phyloP scores from a whole-genome alignment of 2,888 invertebrate genomes.

The Bugula neritina region DNA sequence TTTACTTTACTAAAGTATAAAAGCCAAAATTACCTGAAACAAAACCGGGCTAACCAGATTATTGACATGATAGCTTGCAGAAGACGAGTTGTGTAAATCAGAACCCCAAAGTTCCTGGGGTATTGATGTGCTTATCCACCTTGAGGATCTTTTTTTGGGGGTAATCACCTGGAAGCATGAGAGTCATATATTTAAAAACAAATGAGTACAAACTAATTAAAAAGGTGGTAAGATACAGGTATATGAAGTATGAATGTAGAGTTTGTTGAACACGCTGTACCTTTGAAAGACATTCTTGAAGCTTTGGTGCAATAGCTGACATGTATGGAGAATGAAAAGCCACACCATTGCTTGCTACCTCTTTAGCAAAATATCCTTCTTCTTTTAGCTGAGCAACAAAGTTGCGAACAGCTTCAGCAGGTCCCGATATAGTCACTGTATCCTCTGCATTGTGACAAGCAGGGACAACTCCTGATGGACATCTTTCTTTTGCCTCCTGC shows the following conservation, averaged over 20 bases:
- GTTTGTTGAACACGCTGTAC: too few relatives aligned
- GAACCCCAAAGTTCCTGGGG: conserved; percentile 76
- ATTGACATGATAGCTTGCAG: conserved; percentile 90
- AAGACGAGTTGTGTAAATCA: conserved; percentile 72
- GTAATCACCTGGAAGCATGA: conserved; percentile 65
- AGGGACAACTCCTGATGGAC: conserved; percentile 51
- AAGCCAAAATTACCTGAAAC: conserved; percentile 71
- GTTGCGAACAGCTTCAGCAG: conserved; percentile 56
- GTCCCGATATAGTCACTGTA: conserved; percentile 89
- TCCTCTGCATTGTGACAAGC: conserved; percentile 90
- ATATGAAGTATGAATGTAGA: too few relatives aligned
- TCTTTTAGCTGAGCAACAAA: conserved; percentile 49
- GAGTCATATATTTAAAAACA: too few relatives aligned
- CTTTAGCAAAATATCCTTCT: conserved; percentile 49
- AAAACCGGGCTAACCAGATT: conserved; percentile 87
- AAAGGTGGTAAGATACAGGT: too few relatives aligned
- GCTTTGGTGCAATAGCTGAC: conserved; percentile 45
- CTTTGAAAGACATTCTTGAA: conserved; percentile 44
- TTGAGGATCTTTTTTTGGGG: conserved; percentile 70
- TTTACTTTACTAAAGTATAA: too few relatives aligned
- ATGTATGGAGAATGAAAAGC: conserved; percentile 54
- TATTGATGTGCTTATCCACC: conserved; percentile 91
- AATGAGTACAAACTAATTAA: too few relatives aligned
- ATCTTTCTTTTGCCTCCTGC: conserved; percentile 47
- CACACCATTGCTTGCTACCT: conserved; percentile 50